Percentiles rank a stretch among this genome's conserved stretches.
Conservation (phyloP, 1,140 invertebrate genomes). For the Pseudomyrmex pallidus region DNA sequence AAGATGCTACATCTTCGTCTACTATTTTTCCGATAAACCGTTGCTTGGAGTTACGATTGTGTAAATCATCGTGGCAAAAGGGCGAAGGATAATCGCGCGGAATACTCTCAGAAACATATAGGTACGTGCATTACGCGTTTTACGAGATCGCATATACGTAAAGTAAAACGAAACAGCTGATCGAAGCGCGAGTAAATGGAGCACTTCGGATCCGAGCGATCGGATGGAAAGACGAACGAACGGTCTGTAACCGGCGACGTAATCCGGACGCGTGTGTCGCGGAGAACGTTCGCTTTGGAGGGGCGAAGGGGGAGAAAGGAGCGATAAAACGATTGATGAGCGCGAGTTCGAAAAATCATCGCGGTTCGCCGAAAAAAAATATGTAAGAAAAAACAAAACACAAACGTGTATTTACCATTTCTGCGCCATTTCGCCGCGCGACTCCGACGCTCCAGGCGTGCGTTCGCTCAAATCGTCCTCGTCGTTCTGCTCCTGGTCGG, state of each 20-base stretch:
- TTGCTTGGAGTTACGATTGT: too few relatives aligned
- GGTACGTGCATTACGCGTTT: too few relatives aligned
- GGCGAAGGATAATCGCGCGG: too few relatives aligned
- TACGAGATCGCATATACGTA: too few relatives aligned
- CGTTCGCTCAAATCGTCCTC: conserved; percentile 62
- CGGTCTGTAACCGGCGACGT: conserved; percentile 1
- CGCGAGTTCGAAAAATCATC: not conserved
- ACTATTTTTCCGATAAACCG: too few relatives aligned
- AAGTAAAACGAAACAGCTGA: conserved; percentile 17
- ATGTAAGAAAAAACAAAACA: not conserved
- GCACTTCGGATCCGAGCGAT: conserved; percentile 16
- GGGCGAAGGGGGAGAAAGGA: not conserved
- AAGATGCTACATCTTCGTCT: too few relatives aligned
- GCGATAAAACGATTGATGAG: not conserved
- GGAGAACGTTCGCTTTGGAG: not conserved
- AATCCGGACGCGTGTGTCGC: conserved; percentile 21
- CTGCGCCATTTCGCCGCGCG: conserved; percentile 60
- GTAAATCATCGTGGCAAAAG: too few relatives aligned
- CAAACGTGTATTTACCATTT: conserved; percentile 65
- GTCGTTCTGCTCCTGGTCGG: conserved; percentile 48
- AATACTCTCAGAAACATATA: too few relatives aligned
- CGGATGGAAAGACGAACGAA: not conserved
- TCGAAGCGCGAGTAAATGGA: conserved; percentile 18
- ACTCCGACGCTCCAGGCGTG: conserved; percentile 52
- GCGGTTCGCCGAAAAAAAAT: not conserved